Evolutionary conservation across 2,888 invertebrate species (phyloP).

Genomic region (Periphyllus acericola): DNA sequence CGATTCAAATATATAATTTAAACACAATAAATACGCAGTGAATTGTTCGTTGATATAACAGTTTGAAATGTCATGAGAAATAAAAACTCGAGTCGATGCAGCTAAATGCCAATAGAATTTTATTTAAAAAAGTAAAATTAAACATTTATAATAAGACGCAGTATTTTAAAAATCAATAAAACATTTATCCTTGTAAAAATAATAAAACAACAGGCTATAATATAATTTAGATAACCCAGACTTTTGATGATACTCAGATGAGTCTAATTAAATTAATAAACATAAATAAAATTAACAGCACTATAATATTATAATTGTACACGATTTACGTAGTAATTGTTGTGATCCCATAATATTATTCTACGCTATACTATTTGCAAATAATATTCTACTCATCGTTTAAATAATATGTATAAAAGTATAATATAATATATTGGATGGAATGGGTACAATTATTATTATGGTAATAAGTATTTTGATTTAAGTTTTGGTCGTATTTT

Average conservation of each 20-base stretch:
- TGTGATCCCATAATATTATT: background rate
- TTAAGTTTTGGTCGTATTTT: background rate
- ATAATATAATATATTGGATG: background rate
- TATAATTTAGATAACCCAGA: background rate
- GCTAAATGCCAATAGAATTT: constrained; percentile 3
- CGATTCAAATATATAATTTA: too few relatives aligned
- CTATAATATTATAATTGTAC: background rate
- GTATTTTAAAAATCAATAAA: constrained; percentile 6
- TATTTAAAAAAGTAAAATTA: constrained; percentile 42
- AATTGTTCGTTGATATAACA: background rate
- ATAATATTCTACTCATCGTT: background rate
- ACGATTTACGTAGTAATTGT: background rate
- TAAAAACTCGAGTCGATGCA: constrained; percentile 17
- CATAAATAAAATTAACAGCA: background rate
- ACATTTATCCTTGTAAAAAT: background rate
- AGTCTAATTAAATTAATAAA: constrained; percentile 2
- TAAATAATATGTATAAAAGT: background rate
- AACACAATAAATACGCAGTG: background rate
- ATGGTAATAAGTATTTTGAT: background rate
- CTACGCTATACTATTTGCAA: background rate
- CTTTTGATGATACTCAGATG: background rate
- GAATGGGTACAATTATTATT: too few relatives aligned
- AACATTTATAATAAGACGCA: background rate
- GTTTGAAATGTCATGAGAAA: constrained; percentile 6
- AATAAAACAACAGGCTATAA: background rate